Evolutionary conservation across 1,140 invertebrate genomes (phyloP).

Genomic region (Lordiphosa mommai): DNA sequence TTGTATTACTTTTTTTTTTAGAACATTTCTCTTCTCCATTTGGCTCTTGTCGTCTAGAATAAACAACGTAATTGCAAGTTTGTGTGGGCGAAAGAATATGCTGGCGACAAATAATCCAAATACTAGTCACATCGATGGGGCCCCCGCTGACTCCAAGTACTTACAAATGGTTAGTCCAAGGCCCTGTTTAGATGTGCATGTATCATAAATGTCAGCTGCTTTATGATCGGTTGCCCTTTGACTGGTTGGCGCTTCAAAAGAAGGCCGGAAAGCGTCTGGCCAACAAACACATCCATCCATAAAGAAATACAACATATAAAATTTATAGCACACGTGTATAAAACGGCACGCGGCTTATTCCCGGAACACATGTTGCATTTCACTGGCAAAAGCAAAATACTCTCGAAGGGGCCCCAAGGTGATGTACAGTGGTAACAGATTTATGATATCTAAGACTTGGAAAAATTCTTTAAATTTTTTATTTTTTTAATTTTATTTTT

Average conservation of each 20-base stretch:
- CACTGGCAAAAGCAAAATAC: slow-evolving; percentile 11
- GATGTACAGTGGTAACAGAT: slow-evolving; percentile 22
- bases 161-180: slow-evolving; percentile 1
- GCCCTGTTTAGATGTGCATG: slow-evolving; percentile 11
- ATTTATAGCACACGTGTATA: slow-evolving; percentile 70
- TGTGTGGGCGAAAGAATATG: slow-evolving; percentile 57
- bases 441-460: too few species aligned
- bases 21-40: slow-evolving; percentile 45
- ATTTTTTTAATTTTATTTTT: too few species aligned
- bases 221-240: slow-evolving; percentile 72
- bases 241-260: slow-evolving; percentile 55
- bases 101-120: slow-evolving; percentile 69
- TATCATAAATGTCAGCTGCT: slow-evolving; percentile 68
- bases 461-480: too few species aligned
- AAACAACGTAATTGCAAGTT: slow-evolving; percentile 75
- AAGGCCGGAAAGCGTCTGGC: slow-evolving; percentile 53
- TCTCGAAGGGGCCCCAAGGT: not conserved
- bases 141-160: not conserved
- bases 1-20: slow-evolving; percentile 38
- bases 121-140: slow-evolving; percentile 22
- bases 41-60: slow-evolving; percentile 68
- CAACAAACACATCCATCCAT: slow-evolving; percentile 30
- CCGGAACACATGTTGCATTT: slow-evolving; percentile 65
- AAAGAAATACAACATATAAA: slow-evolving; percentile 60
- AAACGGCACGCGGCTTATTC: slow-evolving; percentile 58